Percentiles rank a stretch among this genome's conserved stretches.
Evolutionary conservation across 2,888 invertebrate genomes (phyloP).

Genomic region (Cabera pusaria): DNA sequence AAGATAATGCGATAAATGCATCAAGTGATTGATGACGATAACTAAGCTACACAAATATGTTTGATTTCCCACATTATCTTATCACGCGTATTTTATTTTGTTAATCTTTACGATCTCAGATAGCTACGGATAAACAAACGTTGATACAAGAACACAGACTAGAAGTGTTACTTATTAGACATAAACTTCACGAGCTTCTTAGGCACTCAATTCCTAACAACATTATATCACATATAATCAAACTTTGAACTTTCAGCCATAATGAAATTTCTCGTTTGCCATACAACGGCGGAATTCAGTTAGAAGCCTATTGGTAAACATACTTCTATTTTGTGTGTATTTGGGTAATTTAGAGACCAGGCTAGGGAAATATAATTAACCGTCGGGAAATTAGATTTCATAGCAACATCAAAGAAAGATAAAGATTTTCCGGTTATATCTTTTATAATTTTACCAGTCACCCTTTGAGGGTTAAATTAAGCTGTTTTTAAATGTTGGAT

Average conservation of each 20-base stretch:
- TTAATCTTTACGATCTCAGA: conserved; percentile 1
- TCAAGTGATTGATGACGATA: conserved; percentile 3
- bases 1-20: conserved; percentile 9
- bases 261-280: conserved; percentile 12
- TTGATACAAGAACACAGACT: too few relatives aligned
- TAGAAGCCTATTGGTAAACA: conserved; percentile 16
- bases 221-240: too few relatives aligned
- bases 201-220: too few relatives aligned
- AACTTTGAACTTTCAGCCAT: conserved; percentile 4
- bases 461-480: conserved; percentile 24
- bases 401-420: conserved; percentile 32
- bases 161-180: too few relatives aligned
- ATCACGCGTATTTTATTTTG: too few relatives aligned
- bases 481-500: conserved; percentile 13
- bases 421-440: conserved; percentile 24
- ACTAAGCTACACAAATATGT: conserved; percentile 1
- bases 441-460: conserved; percentile 22
- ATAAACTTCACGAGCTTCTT: too few relatives aligned
- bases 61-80: conserved; percentile 6
- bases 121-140: too few relatives aligned
- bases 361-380: conserved; percentile 32
- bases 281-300: conserved; percentile 10
- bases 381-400: conserved; percentile 33
- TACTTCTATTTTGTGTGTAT: conserved; percentile 10
- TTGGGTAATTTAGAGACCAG: conserved; percentile 27